phyloP scores from a whole-genome alignment of 2,888 invertebrate species.

The Blomia tropicalis region DNA sequence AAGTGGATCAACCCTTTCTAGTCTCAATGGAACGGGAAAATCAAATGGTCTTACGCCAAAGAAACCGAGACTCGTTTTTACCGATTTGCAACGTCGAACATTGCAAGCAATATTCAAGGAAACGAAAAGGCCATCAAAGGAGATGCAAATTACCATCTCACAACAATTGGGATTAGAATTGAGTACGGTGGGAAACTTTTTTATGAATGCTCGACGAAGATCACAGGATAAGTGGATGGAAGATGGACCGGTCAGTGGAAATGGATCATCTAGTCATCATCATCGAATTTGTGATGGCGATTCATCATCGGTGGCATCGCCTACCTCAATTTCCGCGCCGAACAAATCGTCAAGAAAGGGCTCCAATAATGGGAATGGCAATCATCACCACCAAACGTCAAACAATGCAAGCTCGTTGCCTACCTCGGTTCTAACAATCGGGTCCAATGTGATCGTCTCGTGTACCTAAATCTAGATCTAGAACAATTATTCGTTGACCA shows the following conservation, averaged over 20 bases:
- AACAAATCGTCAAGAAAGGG: background rate
- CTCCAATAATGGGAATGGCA: slow-evolving; percentile 7
- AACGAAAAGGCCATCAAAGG: slow-evolving; percentile 96
- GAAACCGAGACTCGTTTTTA: slow-evolving; percentile 99
- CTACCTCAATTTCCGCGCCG: background rate
- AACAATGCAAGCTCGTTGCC: background rate
- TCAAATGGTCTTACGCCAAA: slow-evolving; percentile 49
- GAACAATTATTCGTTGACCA: no score
- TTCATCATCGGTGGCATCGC: background rate
- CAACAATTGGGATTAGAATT: slow-evolving; percentile 89
- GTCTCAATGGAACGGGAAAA: background rate
- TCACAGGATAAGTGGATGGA: slow-evolving; percentile 86
- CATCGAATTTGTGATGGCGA: background rate
- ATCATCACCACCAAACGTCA: no score
- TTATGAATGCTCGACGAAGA: slow-evolving; percentile 98
- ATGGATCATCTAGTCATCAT: slow-evolving; percentile 3
- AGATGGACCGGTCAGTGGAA: slow-evolving; percentile 44
- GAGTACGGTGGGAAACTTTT: slow-evolving; percentile 96
- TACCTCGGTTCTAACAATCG: slow-evolving; percentile 21
- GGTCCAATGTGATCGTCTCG: slow-evolving; percentile 19
- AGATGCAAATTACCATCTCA: slow-evolving; percentile 99
- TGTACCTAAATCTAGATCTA: slow-evolving; percentile 21
- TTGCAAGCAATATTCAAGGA: slow-evolving; percentile 99
- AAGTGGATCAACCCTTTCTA: no score
- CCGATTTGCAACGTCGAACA: slow-evolving; percentile 98